These are phyloP conservation scores for Pollenia griseotomentosa DNA, from an alignment of 2,888 invertebrate genomes.

Conservation along the genomic window DNA sequence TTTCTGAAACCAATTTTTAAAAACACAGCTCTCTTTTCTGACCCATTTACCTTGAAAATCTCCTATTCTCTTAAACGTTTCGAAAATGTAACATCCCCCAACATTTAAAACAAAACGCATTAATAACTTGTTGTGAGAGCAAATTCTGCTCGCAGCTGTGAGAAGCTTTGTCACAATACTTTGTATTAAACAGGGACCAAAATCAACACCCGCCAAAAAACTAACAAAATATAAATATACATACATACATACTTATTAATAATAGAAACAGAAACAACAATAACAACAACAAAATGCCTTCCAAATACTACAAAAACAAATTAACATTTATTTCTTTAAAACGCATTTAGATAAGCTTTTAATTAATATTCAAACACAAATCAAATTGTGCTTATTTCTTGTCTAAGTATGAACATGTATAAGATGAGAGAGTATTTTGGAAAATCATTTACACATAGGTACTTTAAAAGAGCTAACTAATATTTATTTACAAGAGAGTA, in stretches of 20 bases:
- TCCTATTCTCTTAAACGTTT: no score
- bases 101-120: slow-evolving; percentile 3
- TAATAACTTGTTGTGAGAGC: slow-evolving; percentile 9
- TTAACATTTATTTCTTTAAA: slow-evolving; percentile 37
- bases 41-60: no score
- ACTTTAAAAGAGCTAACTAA: background rate
- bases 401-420: background rate
- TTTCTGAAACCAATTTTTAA: no score
- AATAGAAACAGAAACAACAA: background rate
- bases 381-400: background rate
- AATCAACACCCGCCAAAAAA: slow-evolving; percentile 3
- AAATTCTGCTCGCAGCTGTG: background rate
- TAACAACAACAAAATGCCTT: background rate
- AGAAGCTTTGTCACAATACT: background rate
- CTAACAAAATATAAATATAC: background rate
- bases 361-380: slow-evolving; percentile 5
- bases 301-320: slow-evolving; percentile 12
- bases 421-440: slow-evolving; percentile 22
- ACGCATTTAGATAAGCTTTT: slow-evolving; percentile 64
- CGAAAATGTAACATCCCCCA: no score
- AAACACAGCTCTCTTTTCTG: no score
- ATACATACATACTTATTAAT: slow-evolving; percentile 21
- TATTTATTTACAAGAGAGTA: background rate
- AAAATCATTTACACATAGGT: background rate
- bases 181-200: background rate